Evolutionary conservation across 2,797 vertebrate species (phyloP).

Genomic region (Muscicapa comitata): DNA sequence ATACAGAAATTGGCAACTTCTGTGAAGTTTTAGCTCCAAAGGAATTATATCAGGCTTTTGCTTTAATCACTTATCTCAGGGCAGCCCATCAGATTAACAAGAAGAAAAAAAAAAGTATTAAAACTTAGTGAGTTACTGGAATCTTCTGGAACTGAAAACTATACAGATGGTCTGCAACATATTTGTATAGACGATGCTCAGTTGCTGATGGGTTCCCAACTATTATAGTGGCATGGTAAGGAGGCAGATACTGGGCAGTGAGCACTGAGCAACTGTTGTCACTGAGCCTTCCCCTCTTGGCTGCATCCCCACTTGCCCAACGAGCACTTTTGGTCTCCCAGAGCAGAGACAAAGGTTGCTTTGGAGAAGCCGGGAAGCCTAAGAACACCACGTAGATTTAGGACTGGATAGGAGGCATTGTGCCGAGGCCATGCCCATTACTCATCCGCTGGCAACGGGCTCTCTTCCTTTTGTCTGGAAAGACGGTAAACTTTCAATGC

Average conservation of each 20-base stretch:
- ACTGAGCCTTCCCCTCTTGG: constrained; percentile 68
- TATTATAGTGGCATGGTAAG: constrained; percentile 63
- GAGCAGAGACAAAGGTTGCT: constrained; percentile 76
- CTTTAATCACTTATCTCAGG: constrained; percentile 34
- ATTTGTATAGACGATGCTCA: constrained; percentile 60
- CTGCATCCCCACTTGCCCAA: constrained; percentile 65
- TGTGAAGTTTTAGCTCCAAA: constrained; percentile 11
- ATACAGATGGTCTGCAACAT: constrained; percentile 71
- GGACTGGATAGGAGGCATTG: constrained; percentile 76
- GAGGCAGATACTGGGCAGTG: constrained; percentile 66
- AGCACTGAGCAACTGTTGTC: constrained; percentile 73
- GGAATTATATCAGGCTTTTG: constrained; percentile 41
- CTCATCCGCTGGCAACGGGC: constrained; percentile 75
- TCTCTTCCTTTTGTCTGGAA: constrained; percentile 78
- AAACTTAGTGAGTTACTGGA: constrained; percentile 61
- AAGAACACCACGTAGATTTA: constrained; percentile 78
- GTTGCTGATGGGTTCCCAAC: constrained; percentile 65
- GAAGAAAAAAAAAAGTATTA: constrained; percentile 29
- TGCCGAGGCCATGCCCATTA: constrained; percentile 75
- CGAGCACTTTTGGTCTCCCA: constrained; percentile 67
- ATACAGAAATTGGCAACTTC: constrained; percentile 22
- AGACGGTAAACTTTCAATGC: constrained; percentile 78
- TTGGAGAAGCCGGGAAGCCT: constrained; percentile 74
- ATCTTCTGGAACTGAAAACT: constrained; percentile 64
- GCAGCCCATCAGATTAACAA: constrained; percentile 29